phyloP scores from a whole-genome alignment of 1,140 invertebrate genomes.

The Leptoteleia sp. region DNA sequence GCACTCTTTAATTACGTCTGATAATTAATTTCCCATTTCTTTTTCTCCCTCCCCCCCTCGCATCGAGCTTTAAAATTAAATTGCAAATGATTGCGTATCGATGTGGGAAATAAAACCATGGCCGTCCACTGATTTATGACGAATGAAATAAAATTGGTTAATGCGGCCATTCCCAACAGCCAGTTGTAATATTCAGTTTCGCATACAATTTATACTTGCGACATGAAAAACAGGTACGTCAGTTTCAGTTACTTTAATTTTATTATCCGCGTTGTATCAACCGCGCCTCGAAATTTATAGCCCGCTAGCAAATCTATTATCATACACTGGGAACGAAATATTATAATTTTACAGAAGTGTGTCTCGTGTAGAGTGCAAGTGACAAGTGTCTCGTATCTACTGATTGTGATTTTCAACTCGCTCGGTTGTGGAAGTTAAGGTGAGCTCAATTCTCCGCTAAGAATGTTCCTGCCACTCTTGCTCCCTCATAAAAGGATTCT shows the following conservation, averaged over 20 bases:
- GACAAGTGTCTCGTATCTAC: constrained; percentile 54
- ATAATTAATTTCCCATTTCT: too few species aligned
- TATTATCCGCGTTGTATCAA: constrained; percentile 19
- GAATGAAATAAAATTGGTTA: too few species aligned
- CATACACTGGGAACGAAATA: constrained; percentile 27
- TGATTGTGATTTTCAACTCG: constrained; percentile 58
- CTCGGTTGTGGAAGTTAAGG: constrained; percentile 47
- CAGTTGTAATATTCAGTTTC: too few species aligned
- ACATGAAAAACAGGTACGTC: not conserved
- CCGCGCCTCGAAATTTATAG: constrained; percentile 2
- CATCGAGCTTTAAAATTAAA: too few species aligned
- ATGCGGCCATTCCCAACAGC: too few species aligned
- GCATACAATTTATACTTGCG: too few species aligned
- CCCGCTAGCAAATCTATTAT: constrained; percentile 26
- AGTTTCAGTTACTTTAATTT: constrained; percentile 14
- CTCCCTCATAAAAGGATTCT: constrained; percentile 53
- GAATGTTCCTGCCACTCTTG: constrained; percentile 60
- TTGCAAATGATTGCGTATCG: too few species aligned
- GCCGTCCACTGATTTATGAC: too few species aligned
- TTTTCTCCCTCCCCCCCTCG: too few species aligned
- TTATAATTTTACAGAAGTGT: constrained; percentile 34
- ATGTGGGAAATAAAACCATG: too few species aligned
- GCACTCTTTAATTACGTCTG: too few species aligned
- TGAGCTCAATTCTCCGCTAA: constrained; percentile 43
- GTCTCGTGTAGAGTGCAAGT: constrained; percentile 36